Evolutionary conservation across 2,797 vertebrate species (phyloP).

Genomic region (Tiaroga cobitis): DNA sequence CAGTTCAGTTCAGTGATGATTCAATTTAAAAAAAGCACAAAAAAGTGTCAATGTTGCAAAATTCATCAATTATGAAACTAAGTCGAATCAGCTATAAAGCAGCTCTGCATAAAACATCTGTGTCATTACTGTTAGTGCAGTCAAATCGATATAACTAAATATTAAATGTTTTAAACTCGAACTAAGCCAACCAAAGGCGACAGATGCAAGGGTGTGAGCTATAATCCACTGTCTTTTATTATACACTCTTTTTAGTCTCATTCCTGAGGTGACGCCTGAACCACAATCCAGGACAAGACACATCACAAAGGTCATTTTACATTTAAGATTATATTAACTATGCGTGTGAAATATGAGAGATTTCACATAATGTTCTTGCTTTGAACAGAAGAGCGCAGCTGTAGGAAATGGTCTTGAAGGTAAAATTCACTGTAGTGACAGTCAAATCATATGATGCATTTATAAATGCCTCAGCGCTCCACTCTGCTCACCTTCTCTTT

Average conservation of each 20-base stretch:
- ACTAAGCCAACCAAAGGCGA: not conserved
- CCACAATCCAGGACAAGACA: constrained; percentile 50
- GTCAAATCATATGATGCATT: not conserved
- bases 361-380: constrained; percentile 25
- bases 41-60: not conserved
- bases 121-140: not conserved
- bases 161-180: not conserved
- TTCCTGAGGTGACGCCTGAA: constrained; percentile 25
- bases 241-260: constrained; percentile 52
- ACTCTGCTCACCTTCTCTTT: constrained; percentile 34
- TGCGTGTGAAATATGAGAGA: not conserved
- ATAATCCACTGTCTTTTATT: constrained; percentile 7
- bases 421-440: not conserved
- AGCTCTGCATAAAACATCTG: not conserved
- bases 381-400: constrained; percentile 28
- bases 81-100: not conserved
- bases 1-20: not conserved
- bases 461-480: not conserved
- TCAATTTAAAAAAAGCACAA: no score
- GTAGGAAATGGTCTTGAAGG: constrained; percentile 39
- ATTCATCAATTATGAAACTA: not conserved
- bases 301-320: constrained; percentile 57
- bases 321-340: not conserved
- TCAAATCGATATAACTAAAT: not conserved
- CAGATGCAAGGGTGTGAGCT: not conserved